phyloP scores from a whole-genome alignment of 2,797 vertebrate species.

The Sebastiscus tertius region DNA sequence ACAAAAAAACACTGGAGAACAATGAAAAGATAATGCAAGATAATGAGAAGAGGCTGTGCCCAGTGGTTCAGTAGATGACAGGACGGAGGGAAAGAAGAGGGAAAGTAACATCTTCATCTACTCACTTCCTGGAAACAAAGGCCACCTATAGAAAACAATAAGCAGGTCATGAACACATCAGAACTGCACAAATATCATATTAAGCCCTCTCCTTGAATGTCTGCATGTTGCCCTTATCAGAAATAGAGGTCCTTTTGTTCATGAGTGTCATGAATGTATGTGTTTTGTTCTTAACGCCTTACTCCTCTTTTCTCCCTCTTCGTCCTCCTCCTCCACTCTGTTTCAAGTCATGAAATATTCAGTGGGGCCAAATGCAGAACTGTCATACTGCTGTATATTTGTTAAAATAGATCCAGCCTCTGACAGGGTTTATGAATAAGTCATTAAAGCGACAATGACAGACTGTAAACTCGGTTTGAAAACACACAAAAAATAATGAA shows the following conservation, averaged over 20 bases:
- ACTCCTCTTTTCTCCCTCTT: background rate
- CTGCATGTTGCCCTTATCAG: background rate
- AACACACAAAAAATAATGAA: constrained; percentile 35
- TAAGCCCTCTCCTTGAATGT: background rate
- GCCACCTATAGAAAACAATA: background rate
- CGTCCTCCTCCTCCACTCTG: background rate
- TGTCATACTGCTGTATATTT: constrained; percentile 50
- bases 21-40: background rate
- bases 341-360: constrained; percentile 58
- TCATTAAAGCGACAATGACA: constrained; percentile 53
- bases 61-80: background rate
- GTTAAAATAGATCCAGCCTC: constrained; percentile 47
- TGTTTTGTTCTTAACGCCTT: background rate
- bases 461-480: constrained; percentile 43
- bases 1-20: background rate
- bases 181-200: background rate
- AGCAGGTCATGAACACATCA: background rate
- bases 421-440: constrained; percentile 64
- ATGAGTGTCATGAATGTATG: background rate
- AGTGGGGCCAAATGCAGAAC: constrained; percentile 56
- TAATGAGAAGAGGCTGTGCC: constrained; percentile 1
- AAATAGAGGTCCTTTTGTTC: background rate
- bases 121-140: background rate
- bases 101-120: background rate
- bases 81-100: background rate